These are phyloP conservation scores for Drosophila kurseongensis DNA, from an alignment of 1,140 invertebrate genomes.

Conservation along the genomic window DNA sequence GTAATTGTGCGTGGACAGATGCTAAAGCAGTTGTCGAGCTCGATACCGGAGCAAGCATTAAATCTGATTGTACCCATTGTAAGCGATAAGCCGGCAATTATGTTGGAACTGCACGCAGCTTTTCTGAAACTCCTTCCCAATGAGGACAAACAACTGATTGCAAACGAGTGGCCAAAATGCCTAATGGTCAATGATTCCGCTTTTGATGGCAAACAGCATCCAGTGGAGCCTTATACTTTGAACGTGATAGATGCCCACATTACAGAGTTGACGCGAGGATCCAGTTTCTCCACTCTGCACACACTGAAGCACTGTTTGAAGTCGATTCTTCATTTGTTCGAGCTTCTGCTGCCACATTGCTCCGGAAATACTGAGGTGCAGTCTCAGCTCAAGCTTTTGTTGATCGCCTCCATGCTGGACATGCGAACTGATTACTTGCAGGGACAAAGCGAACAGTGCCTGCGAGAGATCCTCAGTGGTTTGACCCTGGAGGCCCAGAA, in stretches of 20 bases:
- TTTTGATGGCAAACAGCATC: constrained; percentile 67
- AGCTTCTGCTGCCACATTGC: constrained; percentile 75
- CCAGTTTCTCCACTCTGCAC: constrained; percentile 71
- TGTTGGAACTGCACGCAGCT: constrained; percentile 70
- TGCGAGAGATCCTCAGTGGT: constrained; percentile 88
- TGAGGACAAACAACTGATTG: constrained; percentile 80
- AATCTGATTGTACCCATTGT: constrained; percentile 78
- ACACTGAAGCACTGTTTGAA: constrained; percentile 81
- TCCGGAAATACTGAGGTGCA: constrained; percentile 46
- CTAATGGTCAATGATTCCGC: constrained; percentile 68
- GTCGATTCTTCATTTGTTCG: constrained; percentile 67
- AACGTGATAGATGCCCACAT: constrained; percentile 80
- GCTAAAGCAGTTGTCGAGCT: constrained; percentile 69
- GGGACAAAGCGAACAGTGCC: constrained; percentile 87
- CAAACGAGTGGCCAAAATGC: constrained; percentile 80
- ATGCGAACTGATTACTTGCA: constrained; percentile 90
- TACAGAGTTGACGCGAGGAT: constrained; percentile 62
- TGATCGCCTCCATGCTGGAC: constrained; percentile 91
- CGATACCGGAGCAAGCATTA: constrained; percentile 62
- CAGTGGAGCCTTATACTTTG: constrained; percentile 78
- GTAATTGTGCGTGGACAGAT: constrained; percentile 70
- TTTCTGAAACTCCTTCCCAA: constrained; percentile 77
- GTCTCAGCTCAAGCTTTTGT: constrained; percentile 85
- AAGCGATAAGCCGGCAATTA: constrained; percentile 76
- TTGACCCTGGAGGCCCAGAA: constrained; percentile 87